These are phyloP conservation scores for Oscheius sp. DNA, from an alignment of 2,888 invertebrate genomes.

Conservation along the genomic window DNA sequence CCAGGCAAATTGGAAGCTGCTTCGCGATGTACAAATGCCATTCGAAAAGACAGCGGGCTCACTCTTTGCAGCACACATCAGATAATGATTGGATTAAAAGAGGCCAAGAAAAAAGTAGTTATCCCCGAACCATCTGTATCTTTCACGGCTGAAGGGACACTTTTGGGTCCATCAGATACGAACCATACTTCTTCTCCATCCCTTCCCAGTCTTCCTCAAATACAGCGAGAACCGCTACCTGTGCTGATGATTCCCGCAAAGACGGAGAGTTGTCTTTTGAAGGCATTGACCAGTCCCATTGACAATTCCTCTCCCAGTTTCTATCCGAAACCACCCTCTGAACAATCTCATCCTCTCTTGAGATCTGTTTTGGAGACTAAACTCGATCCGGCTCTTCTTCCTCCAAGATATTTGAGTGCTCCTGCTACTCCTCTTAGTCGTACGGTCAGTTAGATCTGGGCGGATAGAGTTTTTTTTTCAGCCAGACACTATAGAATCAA, in stretches of 20 bases:
- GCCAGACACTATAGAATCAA: no score
- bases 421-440: no score
- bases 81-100: conserved; percentile 58
- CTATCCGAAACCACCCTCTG: background rate
- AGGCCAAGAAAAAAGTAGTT: conserved; percentile 28
- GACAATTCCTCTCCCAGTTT: background rate
- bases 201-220: background rate
- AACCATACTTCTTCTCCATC: background rate
- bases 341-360: background rate
- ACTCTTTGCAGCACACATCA: conserved; percentile 63
- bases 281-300: conserved; percentile 3
- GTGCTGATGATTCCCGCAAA: background rate
- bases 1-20: conserved; percentile 37
- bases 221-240: background rate
- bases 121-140: no score
- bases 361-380: background rate
- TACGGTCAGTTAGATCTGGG: no score
- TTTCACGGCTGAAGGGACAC: background rate
- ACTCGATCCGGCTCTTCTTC: background rate
- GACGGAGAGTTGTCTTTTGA: conserved; percentile 8
- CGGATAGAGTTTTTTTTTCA: no score
- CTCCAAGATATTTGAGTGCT: background rate
- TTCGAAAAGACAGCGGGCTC: conserved; percentile 36
- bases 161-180: background rate
- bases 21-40: conserved; percentile 61